phyloP scores from a whole-genome alignment of 2,888 invertebrate species.

The Ecliptopera silaceata region DNA sequence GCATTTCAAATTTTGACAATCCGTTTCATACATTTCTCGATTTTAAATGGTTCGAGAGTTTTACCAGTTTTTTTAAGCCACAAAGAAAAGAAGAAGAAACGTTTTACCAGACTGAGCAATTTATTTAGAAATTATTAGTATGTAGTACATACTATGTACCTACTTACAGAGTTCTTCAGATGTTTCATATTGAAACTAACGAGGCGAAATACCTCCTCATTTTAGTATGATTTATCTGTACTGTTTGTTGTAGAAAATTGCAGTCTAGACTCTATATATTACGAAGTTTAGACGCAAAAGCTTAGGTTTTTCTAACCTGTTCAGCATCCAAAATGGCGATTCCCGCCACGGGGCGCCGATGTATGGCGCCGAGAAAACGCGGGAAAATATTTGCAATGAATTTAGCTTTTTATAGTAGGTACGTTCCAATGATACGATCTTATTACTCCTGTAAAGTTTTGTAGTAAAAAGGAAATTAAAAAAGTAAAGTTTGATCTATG shows the following conservation, averaged over 20 bases:
- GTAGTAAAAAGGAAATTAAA: no score
- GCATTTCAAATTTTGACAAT: no score
- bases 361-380: slow-evolving; percentile 59
- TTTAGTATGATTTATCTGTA: not conserved
- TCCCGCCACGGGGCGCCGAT: slow-evolving; percentile 33
- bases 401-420: not conserved
- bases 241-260: slow-evolving; percentile 3
- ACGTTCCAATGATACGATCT: slow-evolving; percentile 8
- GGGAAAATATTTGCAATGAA: slow-evolving; percentile 58
- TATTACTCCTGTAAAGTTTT: no score
- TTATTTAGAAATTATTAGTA: no score
- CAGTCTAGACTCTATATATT: slow-evolving; percentile 10
- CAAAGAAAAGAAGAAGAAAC: no score
- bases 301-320: slow-evolving; percentile 12
- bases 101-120: no score
- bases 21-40: no score
- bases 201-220: not conserved
- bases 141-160: no score
- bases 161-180: no score
- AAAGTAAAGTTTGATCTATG: no score
- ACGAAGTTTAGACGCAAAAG: slow-evolving; percentile 2
- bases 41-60: no score
- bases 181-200: not conserved
- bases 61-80: no score
- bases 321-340: slow-evolving; percentile 38